These are phyloP conservation scores for Zaprionus ghesquierei DNA, from an alignment of 1,140 invertebrate species.

Conservation along the genomic window DNA sequence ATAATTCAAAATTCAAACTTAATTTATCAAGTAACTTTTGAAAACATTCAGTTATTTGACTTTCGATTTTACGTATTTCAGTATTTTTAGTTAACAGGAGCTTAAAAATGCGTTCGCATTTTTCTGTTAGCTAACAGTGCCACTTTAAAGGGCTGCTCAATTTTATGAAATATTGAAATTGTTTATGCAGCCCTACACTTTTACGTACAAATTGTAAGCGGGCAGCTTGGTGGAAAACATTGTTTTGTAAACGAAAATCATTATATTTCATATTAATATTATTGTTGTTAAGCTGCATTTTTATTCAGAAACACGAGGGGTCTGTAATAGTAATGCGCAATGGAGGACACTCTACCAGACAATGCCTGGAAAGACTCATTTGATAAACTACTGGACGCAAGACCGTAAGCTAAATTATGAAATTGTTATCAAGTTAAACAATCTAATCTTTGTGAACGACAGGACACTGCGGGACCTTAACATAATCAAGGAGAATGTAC, in stretches of 20 bases:
- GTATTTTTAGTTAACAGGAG: neutral
- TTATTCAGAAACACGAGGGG: neutral
- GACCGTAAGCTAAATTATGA: slow-evolving; percentile 38
- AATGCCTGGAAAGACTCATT: slow-evolving; percentile 72
- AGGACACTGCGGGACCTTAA: slow-evolving; percentile 59
- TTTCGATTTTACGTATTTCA: neutral
- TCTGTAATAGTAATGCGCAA: neutral
- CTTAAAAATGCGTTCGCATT: neutral
- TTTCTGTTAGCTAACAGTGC: slow-evolving; percentile 5
- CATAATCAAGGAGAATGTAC: slow-evolving; percentile 51
- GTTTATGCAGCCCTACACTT: no score
- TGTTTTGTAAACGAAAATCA: neutral
- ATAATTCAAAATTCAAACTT: neutral
- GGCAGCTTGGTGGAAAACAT: neutral
- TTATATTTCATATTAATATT: neutral
- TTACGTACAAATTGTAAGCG: neutral
- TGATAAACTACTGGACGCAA: slow-evolving; percentile 57
- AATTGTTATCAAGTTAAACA: neutral
- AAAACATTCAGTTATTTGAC: neutral
- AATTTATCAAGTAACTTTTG: neutral
- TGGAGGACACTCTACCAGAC: slow-evolving; percentile 57
- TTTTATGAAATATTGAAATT: no score
- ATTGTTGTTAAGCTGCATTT: neutral
- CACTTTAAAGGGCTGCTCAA: no score
- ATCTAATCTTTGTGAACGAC: neutral